Evolutionary conservation across 2,113 vertebrate species (phyloP).

Genomic region (Nansenia antarctica): DNA sequence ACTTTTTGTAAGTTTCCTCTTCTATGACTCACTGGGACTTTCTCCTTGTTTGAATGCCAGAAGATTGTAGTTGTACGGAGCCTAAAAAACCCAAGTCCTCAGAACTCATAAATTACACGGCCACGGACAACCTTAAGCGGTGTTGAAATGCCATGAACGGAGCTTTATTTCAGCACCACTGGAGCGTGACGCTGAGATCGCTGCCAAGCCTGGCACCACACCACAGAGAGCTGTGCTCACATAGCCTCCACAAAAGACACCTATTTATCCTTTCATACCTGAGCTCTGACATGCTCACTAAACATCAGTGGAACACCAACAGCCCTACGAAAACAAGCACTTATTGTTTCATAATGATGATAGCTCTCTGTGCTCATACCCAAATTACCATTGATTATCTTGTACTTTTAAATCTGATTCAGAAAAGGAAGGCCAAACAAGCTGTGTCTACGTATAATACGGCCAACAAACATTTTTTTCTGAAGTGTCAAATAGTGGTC

Average conservation of each 20-base stretch:
- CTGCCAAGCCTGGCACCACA: slow-evolving; percentile 52
- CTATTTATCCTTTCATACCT: slow-evolving; percentile 68
- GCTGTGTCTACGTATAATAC: too few species aligned
- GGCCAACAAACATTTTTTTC: too few species aligned
- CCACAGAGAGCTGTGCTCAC: slow-evolving; percentile 67
- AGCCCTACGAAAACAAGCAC: slow-evolving; percentile 58
- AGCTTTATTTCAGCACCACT: slow-evolving; percentile 77
- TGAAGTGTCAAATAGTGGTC: too few species aligned
- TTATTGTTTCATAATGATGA: slow-evolving; percentile 48
- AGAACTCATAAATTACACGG: slow-evolving; percentile 76
- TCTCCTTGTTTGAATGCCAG: slow-evolving; percentile 68
- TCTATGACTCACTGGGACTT: slow-evolving; percentile 67
- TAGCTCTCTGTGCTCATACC: neutral
- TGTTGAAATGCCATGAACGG: slow-evolving; percentile 78
- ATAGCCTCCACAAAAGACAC: slow-evolving; percentile 58
- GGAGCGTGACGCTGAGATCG: slow-evolving; percentile 69
- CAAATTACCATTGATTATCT: neutral
- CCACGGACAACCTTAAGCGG: slow-evolving; percentile 75
- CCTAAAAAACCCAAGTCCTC: slow-evolving; percentile 66
- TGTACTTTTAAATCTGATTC: neutral
- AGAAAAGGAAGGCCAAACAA: too few species aligned
- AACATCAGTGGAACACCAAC: slow-evolving; percentile 39
- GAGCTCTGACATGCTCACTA: slow-evolving; percentile 64
- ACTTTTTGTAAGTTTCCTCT: slow-evolving; percentile 71
- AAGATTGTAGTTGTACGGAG: slow-evolving; percentile 68